Conservation (phyloP, 2,888 invertebrate genomes). For the Orthonevra nobilis region DNA sequence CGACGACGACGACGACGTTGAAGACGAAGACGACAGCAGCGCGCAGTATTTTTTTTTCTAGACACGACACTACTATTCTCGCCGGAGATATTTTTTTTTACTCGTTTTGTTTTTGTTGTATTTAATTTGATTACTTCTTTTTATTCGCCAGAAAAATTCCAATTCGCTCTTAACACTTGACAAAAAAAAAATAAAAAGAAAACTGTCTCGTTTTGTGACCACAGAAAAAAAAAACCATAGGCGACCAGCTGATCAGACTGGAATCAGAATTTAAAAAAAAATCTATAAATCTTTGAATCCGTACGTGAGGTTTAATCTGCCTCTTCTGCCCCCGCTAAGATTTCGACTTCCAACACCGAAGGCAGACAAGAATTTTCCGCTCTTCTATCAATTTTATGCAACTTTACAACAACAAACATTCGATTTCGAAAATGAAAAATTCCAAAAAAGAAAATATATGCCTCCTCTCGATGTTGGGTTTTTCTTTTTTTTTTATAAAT, state of each 20-base stretch:
- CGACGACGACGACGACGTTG: slow-evolving; percentile 28
- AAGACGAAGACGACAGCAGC: slow-evolving; percentile 22
- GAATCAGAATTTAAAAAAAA: not conserved
- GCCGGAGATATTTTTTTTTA: slow-evolving; percentile 37
- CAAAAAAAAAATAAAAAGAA: too few relatives aligned
- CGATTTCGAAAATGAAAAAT: not conserved
- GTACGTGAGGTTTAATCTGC: too few relatives aligned
- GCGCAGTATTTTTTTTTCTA: not conserved
- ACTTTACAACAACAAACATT: not conserved
- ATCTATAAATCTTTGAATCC: not conserved
- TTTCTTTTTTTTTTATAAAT: slow-evolving; percentile 15
- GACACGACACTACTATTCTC: slow-evolving; percentile 52
- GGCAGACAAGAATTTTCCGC: slow-evolving; percentile 44
- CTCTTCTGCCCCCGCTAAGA: too few relatives aligned
- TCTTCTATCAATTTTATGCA: slow-evolving; percentile 14
- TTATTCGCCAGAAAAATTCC: slow-evolving; percentile 21
- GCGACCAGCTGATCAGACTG: slow-evolving; percentile 55
- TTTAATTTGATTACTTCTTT: slow-evolving; percentile 16
- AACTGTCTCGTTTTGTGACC: too few relatives aligned
- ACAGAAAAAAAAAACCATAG: slow-evolving; percentile 32
- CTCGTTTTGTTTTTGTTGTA: slow-evolving; percentile 49
- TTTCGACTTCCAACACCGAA: too few relatives aligned
- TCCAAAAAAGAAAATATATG: slow-evolving; percentile 2
- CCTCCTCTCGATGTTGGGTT: too few relatives aligned
- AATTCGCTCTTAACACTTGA: slow-evolving; percentile 37